Conservation (phyloP, 1,140 invertebrate species). For the Drosophila lini region DNA sequence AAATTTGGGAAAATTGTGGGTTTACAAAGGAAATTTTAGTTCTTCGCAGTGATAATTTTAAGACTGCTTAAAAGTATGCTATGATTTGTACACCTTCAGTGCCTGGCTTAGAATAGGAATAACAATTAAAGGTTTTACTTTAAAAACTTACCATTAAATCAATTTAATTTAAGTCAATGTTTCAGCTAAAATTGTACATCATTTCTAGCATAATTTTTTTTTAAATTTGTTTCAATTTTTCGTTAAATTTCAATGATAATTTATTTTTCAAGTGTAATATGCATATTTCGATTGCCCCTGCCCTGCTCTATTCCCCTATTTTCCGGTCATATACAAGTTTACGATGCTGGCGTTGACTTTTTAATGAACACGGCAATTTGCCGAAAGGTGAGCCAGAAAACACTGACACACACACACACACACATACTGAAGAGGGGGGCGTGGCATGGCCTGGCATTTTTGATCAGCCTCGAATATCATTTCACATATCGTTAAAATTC, state of each 20-base stretch:
- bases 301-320: conserved; percentile 26
- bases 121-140: not conserved
- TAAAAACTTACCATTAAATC: too few species aligned
- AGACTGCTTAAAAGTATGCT: not conserved
- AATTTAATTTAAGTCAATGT: accelerated
- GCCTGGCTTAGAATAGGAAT: too few species aligned
- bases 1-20: not conserved
- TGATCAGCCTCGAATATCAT: conserved; percentile 81
- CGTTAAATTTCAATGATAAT: conserved; percentile 16
- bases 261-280: conserved; percentile 50
- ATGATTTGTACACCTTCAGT: not conserved
- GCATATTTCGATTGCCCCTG: conserved; percentile 45
- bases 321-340: conserved; percentile 52
- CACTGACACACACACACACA: conserved; percentile 14
- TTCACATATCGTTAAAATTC: conserved; percentile 83
- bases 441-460: conserved; percentile 62
- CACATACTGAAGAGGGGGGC: conserved; percentile 13
- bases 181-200: too few species aligned
- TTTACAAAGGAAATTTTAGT: not conserved
- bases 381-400: conserved; percentile 66
- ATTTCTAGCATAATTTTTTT: accelerated
- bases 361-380: conserved; percentile 81
- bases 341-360: conserved; percentile 75
- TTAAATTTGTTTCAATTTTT: too few species aligned
- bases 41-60: not conserved